Evolutionary conservation across 2,797 vertebrate genomes (phyloP).

Genomic region (Nyctalus aviator): DNA sequence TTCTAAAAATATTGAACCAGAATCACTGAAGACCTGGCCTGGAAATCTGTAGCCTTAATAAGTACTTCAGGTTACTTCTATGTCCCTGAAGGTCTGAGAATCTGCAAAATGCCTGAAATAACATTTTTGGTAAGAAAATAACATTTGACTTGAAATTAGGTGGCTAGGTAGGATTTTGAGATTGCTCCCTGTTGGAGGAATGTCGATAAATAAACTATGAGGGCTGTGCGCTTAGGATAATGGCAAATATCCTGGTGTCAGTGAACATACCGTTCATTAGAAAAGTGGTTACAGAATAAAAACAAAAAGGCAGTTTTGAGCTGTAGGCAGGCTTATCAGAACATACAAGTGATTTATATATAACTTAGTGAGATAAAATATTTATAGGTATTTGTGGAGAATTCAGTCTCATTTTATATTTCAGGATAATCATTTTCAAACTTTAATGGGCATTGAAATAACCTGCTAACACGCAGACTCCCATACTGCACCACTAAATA

Average conservation of each 20-base stretch:
- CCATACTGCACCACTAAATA: background rate
- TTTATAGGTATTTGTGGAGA: background rate
- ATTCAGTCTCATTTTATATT: background rate
- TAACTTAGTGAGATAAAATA: background rate
- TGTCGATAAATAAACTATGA: background rate
- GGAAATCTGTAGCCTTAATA: background rate
- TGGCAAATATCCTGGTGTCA: background rate
- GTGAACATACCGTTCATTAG: background rate
- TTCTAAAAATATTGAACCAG: background rate
- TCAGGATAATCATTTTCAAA: background rate
- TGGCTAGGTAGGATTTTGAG: background rate
- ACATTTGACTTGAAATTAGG: background rate
- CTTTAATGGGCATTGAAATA: background rate
- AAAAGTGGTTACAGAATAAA: background rate
- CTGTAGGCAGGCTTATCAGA: background rate
- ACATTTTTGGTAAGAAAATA: background rate
- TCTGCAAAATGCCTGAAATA: background rate
- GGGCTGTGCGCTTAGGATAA: background rate
- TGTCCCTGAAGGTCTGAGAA: background rate
- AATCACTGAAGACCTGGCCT: background rate
- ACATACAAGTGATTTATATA: background rate
- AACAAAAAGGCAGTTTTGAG: background rate
- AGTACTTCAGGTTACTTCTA: background rate
- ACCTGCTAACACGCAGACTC: background rate
- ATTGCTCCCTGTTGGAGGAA: background rate